Conservation (phyloP, 2,888 invertebrate species). For the Hyles lineata region DNA sequence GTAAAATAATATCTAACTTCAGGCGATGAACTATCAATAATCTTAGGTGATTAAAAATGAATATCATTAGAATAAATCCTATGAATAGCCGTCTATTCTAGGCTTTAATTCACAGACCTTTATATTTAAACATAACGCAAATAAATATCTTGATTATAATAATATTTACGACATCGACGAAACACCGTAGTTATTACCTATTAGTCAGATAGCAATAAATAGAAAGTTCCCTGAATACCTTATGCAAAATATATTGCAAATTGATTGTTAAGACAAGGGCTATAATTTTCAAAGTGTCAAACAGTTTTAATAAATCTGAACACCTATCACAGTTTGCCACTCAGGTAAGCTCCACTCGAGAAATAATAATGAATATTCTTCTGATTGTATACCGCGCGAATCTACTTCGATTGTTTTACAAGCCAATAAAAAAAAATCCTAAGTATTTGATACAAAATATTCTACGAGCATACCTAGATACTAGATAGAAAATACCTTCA, state of each 20-base stretch:
- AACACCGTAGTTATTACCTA: neutral
- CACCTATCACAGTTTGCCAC: conserved; percentile 6
- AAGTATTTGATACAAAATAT: neutral
- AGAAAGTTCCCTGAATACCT: conserved; percentile 4
- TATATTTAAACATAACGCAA: no score
- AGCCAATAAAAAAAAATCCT: neutral
- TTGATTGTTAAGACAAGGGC: conserved; percentile 1
- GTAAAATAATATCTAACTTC: no score
- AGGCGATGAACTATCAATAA: no score
- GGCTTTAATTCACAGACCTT: no score
- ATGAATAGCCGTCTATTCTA: no score
- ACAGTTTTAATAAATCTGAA: conserved; percentile 13
- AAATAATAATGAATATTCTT: neutral
- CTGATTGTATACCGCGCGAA: neutral
- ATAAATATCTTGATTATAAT: no score
- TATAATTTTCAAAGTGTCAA: conserved; percentile 14
- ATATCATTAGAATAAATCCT: no score
- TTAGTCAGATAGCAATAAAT: conserved; percentile 15
- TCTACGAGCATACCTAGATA: neutral
- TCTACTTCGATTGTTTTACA: neutral
- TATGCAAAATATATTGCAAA: conserved; percentile 12
- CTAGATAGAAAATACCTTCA: neutral
- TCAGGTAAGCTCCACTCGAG: neutral
- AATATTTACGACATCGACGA: conserved; percentile 1
- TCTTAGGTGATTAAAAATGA: no score